phyloP scores from a whole-genome alignment of 1,140 invertebrate species.

The Diorhabda carinulata region DNA sequence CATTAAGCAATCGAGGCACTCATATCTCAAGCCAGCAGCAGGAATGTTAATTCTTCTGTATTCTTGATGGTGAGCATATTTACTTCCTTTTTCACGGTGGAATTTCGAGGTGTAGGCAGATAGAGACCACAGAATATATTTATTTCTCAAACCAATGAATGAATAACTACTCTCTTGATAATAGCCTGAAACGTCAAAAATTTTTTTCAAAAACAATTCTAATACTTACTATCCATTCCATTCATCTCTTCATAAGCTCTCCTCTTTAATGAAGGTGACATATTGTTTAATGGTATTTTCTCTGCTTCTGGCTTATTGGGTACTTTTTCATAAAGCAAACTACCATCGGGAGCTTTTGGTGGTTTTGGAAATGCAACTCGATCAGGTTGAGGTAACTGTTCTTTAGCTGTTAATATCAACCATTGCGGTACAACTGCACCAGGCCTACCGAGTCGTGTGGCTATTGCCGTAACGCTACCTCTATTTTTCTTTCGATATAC shows the following conservation, averaged over 20 bases:
- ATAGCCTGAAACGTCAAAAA: not conserved
- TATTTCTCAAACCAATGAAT: slow-evolving; percentile 7
- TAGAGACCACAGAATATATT: slow-evolving; percentile 1
- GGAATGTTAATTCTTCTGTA: no score
- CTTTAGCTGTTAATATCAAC: slow-evolving; percentile 74
- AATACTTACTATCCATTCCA: slow-evolving; percentile 77
- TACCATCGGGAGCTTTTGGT: slow-evolving; percentile 80
- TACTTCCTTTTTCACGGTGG: no score
- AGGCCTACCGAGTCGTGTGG: slow-evolving; percentile 68
- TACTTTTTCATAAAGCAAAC: slow-evolving; percentile 77
- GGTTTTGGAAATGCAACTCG: slow-evolving; percentile 82
- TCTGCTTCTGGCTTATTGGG: slow-evolving; percentile 74
- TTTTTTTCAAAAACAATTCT: slow-evolving; percentile 20
- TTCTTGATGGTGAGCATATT: no score
- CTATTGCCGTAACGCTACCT: slow-evolving; percentile 72
- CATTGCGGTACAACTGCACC: slow-evolving; percentile 68
- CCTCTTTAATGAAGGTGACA: slow-evolving; percentile 65
- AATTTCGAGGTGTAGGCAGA: no score
- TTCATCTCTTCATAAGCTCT: slow-evolving; percentile 82
- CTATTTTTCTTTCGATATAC: slow-evolving; percentile 52
- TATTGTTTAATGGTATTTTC: slow-evolving; percentile 56
- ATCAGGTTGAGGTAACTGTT: slow-evolving; percentile 67
- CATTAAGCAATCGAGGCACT: no score
- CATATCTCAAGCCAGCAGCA: no score
- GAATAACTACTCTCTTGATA: not conserved